Conservation (phyloP, 2,888 invertebrate genomes). For the Drosophila meridiana region DNA sequence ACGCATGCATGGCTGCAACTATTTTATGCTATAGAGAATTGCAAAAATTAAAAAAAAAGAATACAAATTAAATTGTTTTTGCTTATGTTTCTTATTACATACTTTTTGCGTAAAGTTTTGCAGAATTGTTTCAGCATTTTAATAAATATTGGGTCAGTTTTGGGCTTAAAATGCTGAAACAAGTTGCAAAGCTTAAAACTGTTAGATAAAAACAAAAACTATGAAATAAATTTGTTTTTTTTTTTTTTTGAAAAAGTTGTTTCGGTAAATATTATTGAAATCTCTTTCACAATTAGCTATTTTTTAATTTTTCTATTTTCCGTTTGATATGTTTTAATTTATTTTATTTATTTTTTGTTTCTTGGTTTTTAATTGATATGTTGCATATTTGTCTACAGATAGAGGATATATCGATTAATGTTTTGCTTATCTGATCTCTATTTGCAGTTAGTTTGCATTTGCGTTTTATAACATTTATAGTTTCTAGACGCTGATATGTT, state of each 20-base stretch:
- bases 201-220: neutral
- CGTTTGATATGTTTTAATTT: slow-evolving; percentile 56
- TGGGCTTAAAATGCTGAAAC: slow-evolving; percentile 71
- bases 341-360: neutral
- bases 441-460: slow-evolving; percentile 16
- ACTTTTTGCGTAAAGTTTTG: slow-evolving; percentile 42
- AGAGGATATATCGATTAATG: slow-evolving; percentile 26
- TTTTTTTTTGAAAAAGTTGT: neutral
- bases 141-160: slow-evolving; percentile 74
- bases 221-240: neutral
- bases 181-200: slow-evolving; percentile 58
- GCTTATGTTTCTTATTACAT: neutral
- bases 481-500: slow-evolving; percentile 60
- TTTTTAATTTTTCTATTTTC: neutral
- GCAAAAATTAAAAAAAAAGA: neutral
- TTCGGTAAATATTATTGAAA: neutral
- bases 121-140: slow-evolving; percentile 73
- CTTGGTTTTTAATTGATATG: slow-evolving; percentile 39
- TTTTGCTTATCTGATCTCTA: slow-evolving; percentile 20
- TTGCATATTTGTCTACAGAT: slow-evolving; percentile 51
- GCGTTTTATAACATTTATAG: slow-evolving; percentile 40
- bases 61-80: too few relatives aligned
- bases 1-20: slow-evolving; percentile 12
- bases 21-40: slow-evolving; percentile 10
- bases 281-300: slow-evolving; percentile 2